A percentile compares a stretch with the other conserved stretches of the same genome.
Evolutionary conservation across 2,888 invertebrate species (phyloP).

Genomic region (Cyclophora punctaria): DNA sequence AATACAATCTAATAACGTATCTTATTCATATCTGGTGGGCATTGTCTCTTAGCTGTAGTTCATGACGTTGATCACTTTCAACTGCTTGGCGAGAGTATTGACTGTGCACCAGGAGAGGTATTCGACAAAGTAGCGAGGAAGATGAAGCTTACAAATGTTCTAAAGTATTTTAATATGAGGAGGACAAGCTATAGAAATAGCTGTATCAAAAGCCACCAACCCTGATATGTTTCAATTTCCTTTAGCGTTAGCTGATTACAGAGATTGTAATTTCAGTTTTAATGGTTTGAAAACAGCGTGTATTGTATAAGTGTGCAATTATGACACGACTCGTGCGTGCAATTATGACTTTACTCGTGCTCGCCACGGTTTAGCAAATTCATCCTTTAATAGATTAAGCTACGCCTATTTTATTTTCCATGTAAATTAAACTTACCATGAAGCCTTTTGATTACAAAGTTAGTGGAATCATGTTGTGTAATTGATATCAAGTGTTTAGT

Average conservation of each 20-base stretch:
- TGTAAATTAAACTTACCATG: too few species aligned
- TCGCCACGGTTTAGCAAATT: too few species aligned
- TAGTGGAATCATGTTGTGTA: too few species aligned
- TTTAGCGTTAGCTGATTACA: slow-evolving; percentile 77
- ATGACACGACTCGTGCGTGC: too few species aligned
- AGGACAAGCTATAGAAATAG: slow-evolving; percentile 89
- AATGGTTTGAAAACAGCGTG: slow-evolving; percentile 83
- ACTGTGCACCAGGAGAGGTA: slow-evolving; percentile 94
- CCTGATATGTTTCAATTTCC: slow-evolving; percentile 80
- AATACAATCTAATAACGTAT: slow-evolving; percentile 28
- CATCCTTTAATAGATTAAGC: too few species aligned
- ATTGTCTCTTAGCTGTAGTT: slow-evolving; percentile 88
- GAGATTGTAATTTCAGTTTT: slow-evolving; percentile 94
- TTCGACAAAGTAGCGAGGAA: slow-evolving; percentile 94
- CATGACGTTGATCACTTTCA: slow-evolving; percentile 83
- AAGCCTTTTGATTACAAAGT: too few species aligned
- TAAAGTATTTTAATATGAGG: slow-evolving; percentile 86
- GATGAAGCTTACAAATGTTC: slow-evolving; percentile 85
- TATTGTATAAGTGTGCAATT: too few species aligned
- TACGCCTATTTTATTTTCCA: too few species aligned
- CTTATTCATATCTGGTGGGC: slow-evolving; percentile 94
- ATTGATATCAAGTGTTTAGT: too few species aligned
- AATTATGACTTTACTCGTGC: too few species aligned
- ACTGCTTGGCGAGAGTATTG: slow-evolving; percentile 85
- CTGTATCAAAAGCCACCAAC: slow-evolving; percentile 82